phyloP scores from a whole-genome alignment of 2,888 invertebrate genomes.

The Nemurella pictetii region DNA sequence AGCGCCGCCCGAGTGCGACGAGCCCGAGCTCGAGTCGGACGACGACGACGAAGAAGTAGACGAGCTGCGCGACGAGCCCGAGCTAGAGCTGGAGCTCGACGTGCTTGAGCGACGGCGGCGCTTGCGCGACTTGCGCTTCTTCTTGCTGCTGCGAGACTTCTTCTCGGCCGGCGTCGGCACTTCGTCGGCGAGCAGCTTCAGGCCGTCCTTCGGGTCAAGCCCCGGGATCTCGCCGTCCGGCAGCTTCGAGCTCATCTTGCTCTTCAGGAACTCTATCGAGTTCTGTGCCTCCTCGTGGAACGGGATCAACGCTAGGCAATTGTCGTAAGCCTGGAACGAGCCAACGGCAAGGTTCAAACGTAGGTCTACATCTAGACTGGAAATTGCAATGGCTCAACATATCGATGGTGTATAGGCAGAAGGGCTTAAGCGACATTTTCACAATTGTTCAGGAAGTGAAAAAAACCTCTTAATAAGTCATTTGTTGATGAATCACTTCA shows the following conservation, averaged over 20 bases:
- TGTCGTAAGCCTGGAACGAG: conserved; percentile 65
- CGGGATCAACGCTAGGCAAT: conserved; percentile 80
- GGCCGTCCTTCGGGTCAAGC: conserved; percentile 66
- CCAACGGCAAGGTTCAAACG: too few relatives aligned
- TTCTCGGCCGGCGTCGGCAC: conserved; percentile 49
- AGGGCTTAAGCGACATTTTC: too few relatives aligned
- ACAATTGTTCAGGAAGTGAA: too few relatives aligned
- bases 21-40: conserved; percentile 62
- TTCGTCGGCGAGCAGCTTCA: conserved; percentile 60
- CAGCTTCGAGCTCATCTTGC: conserved; percentile 61
- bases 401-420: too few relatives aligned
- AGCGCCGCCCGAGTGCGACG: conserved; percentile 51
- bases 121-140: conserved; percentile 55
- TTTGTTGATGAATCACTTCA: too few relatives aligned
- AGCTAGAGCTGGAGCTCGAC: conserved; percentile 56
- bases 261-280: conserved; percentile 78
- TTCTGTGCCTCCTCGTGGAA: conserved; percentile 86
- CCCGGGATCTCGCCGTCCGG: conserved; percentile 61
- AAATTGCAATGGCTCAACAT: too few relatives aligned
- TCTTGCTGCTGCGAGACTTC: conserved; percentile 47
- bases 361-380: too few relatives aligned
- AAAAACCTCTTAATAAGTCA: too few relatives aligned
- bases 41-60: conserved; percentile 54
- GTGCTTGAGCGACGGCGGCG: conserved; percentile 42
- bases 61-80: conserved; percentile 58